phyloP scores from a whole-genome alignment of 2,797 vertebrate genomes.

The Coreius guichenoti region DNA sequence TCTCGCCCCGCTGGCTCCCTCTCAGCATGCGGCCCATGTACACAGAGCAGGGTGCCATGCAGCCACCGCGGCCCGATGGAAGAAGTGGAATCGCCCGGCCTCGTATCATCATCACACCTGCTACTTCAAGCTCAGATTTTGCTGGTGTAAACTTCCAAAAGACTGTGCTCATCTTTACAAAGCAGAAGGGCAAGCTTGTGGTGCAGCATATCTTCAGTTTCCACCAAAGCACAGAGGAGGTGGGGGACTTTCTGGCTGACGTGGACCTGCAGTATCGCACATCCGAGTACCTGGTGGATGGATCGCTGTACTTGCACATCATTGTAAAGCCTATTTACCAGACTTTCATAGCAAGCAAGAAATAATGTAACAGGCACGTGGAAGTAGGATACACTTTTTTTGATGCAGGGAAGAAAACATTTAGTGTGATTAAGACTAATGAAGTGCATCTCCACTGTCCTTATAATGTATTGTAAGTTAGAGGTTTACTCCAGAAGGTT shows the following conservation, averaged over 20 bases:
- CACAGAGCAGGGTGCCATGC: slow-evolving; percentile 80
- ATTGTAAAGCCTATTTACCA: slow-evolving; percentile 94
- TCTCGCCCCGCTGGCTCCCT: slow-evolving; percentile 92
- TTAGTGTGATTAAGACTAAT: neutral
- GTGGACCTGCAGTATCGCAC: slow-evolving; percentile 86
- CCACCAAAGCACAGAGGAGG: slow-evolving; percentile 96
- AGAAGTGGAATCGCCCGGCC: slow-evolving; percentile 76
- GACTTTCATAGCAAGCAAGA: slow-evolving; percentile 85
- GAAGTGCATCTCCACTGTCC: neutral
- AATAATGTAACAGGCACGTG: slow-evolving; percentile 70
- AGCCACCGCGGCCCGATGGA: slow-evolving; percentile 79
- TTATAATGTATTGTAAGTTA: neutral
- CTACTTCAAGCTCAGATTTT: slow-evolving; percentile 87
- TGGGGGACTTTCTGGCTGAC: slow-evolving; percentile 83
- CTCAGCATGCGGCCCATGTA: slow-evolving; percentile 86
- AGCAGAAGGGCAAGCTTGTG: slow-evolving; percentile 83
- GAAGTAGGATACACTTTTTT: neutral
- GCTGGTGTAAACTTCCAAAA: slow-evolving; percentile 96
- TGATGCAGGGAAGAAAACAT: neutral
- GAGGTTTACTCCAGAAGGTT: neutral
- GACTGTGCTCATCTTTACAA: slow-evolving; percentile 87
- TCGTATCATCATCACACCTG: slow-evolving; percentile 89
- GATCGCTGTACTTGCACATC: slow-evolving; percentile 89
- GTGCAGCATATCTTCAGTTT: slow-evolving; percentile 91
- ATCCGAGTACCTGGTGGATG: slow-evolving; percentile 90